phyloP scores from a whole-genome alignment of 2,797 vertebrate genomes.

The Takifugu rubripes region DNA sequence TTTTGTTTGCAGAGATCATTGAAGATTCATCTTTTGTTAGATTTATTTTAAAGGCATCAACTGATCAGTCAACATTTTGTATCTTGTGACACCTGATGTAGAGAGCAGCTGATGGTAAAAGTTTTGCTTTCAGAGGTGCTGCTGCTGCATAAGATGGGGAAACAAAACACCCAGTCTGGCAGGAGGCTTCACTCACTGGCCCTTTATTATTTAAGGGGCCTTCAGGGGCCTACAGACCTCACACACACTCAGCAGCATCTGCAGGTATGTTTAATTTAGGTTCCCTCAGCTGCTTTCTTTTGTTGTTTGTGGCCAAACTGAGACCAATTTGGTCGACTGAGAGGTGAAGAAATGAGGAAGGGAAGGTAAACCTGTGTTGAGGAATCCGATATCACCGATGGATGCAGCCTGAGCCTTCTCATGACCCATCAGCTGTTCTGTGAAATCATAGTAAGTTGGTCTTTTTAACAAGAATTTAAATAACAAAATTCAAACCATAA shows the following conservation, averaged over 20 bases:
- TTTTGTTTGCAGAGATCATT: slow-evolving; percentile 74
- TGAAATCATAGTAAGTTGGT: slow-evolving; percentile 12
- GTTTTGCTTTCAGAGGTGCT: slow-evolving; percentile 48
- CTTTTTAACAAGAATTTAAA: no score
- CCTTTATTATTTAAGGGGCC: slow-evolving; percentile 69
- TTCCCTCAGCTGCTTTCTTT: slow-evolving; percentile 54
- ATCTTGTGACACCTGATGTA: slow-evolving; percentile 3
- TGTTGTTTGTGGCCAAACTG: slow-evolving; percentile 48
- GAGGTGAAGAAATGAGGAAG: slow-evolving; percentile 23
- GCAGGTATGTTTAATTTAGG: slow-evolving; percentile 61
- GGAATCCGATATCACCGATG: slow-evolving; percentile 50
- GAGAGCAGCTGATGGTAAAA: slow-evolving; percentile 2
- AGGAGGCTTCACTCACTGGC: slow-evolving; percentile 47
- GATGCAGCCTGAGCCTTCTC: slow-evolving; percentile 38
- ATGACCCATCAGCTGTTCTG: slow-evolving; percentile 47
- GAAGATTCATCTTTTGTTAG: slow-evolving; percentile 9
- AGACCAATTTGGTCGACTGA: slow-evolving; percentile 45
- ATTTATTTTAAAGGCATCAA: not conserved
- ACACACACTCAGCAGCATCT: slow-evolving; percentile 42
- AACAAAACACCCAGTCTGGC: slow-evolving; percentile 67
- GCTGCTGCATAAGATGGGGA: slow-evolving; percentile 62
- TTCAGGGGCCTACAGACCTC: slow-evolving; percentile 49
- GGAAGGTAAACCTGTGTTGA: slow-evolving; percentile 17
- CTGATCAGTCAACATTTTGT: not conserved
- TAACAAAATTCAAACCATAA: no score